Conservation (phyloP, 2,113 vertebrate genomes). For the Prionailurus viverrinus region DNA sequence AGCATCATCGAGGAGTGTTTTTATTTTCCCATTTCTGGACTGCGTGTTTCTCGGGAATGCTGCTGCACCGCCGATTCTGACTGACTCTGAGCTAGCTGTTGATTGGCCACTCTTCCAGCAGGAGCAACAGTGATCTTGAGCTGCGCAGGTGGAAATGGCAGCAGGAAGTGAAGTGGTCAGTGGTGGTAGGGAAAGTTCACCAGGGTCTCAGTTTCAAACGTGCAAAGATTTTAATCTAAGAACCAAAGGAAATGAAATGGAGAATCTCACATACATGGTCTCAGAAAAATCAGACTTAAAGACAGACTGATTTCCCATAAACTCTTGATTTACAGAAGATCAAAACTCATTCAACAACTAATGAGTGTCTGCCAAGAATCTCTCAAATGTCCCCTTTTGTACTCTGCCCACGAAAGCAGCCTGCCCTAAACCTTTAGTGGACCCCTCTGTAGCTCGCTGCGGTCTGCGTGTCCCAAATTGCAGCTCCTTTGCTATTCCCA, state of each 20-base stretch:
- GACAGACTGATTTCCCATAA: background rate
- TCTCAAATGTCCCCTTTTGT: background rate
- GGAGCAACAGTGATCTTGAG: background rate
- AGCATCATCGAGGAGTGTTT: background rate
- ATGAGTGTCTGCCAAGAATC: rapidly evolving
- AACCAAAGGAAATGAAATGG: background rate
- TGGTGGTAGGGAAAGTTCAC: background rate
- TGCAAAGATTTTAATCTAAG: background rate
- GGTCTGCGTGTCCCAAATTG: rapidly evolving
- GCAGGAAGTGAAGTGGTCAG: background rate
- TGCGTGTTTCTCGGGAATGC: background rate
- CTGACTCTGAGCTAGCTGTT: background rate
- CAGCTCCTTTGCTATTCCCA: background rate
- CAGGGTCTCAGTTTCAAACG: background rate
- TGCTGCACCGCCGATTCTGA: too few species aligned
- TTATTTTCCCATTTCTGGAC: rapidly evolving
- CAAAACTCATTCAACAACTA: background rate
- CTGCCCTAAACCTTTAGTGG: background rate
- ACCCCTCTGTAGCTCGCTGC: rapidly evolving
- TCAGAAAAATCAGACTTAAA: background rate
- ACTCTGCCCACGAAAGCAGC: background rate
- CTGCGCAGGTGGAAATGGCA: background rate
- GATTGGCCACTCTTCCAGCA: background rate
- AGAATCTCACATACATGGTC: rapidly evolving
- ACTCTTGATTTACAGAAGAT: background rate